Percentiles rank a stretch among this genome's conserved stretches.
These are phyloP conservation scores for Ceratotherium simum DNA, from an alignment of 2,113 vertebrate species.

Conservation along the genomic window DNA sequence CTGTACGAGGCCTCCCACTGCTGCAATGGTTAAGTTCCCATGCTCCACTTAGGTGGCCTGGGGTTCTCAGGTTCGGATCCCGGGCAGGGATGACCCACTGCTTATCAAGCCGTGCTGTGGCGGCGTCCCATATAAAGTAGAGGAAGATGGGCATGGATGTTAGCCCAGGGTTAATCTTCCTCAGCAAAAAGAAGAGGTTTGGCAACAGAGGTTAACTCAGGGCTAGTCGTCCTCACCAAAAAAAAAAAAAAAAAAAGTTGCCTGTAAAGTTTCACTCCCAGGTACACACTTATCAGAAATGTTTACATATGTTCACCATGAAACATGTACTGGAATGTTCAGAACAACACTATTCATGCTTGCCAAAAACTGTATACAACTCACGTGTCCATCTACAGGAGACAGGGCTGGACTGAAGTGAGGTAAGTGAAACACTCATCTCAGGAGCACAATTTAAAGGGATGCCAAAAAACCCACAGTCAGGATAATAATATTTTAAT, in stretches of 20 bases:
- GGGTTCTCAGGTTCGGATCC: no score
- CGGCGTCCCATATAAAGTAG: no score
- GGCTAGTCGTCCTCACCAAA: no score
- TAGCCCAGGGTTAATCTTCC: no score
- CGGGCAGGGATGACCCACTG: no score
- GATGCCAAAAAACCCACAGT: background rate
- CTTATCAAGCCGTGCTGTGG: no score
- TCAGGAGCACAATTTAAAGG: background rate
- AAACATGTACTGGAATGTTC: background rate
- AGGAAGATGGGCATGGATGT: no score
- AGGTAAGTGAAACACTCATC: background rate
- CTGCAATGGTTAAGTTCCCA: no score
- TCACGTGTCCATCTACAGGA: background rate
- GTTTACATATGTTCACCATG: background rate
- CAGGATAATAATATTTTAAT: conserved; percentile 33
- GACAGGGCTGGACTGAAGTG: background rate
- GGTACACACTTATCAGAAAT: background rate
- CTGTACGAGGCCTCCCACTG: background rate
- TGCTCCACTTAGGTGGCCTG: no score
- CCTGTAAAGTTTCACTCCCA: background rate
- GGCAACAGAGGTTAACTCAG: no score
- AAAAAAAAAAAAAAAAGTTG: background rate
- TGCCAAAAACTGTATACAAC: background rate
- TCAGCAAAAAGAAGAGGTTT: no score
- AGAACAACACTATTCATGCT: background rate